A percentile compares a stretch with the other conserved stretches of the same genome.
phyloP scores from a whole-genome alignment of 2,113 vertebrate species.

The Cyanoramphus novaezelandiae region DNA sequence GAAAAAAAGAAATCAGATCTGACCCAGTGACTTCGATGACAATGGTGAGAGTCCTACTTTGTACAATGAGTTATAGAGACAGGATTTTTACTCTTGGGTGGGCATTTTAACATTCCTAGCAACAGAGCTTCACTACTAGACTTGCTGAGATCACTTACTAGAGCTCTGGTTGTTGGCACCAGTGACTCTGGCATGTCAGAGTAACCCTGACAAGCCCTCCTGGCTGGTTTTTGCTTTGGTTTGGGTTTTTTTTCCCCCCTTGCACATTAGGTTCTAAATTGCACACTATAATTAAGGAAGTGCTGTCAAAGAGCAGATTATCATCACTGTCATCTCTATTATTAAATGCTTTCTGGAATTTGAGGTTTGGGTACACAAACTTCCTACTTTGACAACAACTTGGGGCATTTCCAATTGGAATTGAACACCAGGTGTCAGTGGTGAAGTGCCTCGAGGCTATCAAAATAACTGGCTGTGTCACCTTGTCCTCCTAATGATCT shows the following conservation, averaged over 20 bases:
- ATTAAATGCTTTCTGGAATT: background rate
- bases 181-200: background rate
- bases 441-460: conserved; percentile 69
- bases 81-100: conserved; percentile 38
- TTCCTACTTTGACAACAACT: conserved; percentile 15
- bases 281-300: background rate
- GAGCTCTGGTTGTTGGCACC: background rate
- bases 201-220: background rate
- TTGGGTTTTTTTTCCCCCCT: too few species aligned
- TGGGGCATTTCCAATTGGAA: conserved; percentile 62
- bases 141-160: background rate
- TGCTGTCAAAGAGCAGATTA: background rate
- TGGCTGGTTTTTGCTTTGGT: background rate
- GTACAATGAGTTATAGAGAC: conserved; percentile 34
- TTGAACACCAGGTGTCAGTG: conserved; percentile 62
- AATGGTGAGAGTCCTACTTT: conserved; percentile 54
- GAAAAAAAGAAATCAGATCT: conserved; percentile 59
- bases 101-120: conserved; percentile 21
- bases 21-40: conserved; percentile 61
- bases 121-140: background rate
- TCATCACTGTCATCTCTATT: background rate
- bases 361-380: conserved; percentile 11
- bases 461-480: conserved; percentile 71
- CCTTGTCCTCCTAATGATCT: conserved; percentile 77
- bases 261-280: background rate